Percentiles rank a stretch among this genome's conserved stretches.
phyloP scores from a whole-genome alignment of 2,888 invertebrate species.

The Dendrolimus houi region DNA sequence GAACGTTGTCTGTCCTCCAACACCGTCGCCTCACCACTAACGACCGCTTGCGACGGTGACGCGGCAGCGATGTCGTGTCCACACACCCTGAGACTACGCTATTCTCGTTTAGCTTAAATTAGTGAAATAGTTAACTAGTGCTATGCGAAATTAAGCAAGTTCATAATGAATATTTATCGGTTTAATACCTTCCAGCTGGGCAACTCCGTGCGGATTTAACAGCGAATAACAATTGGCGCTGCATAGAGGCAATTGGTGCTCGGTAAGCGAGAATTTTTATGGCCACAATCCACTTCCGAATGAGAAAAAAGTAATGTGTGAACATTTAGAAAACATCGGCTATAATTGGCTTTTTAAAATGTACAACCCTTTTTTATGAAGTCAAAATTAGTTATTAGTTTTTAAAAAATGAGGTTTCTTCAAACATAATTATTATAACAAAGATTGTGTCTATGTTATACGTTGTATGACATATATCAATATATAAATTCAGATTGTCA shows the following conservation, averaged over 20 bases:
- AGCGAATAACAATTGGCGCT: conserved; percentile 47
- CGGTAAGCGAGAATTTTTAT: conserved; percentile 45
- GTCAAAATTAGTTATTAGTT: too few species aligned
- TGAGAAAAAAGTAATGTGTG: conserved; percentile 10
- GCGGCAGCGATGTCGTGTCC: neutral
- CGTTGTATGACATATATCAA: too few species aligned
- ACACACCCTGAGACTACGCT: conserved; percentile 11
- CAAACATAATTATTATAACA: too few species aligned
- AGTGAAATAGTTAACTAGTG: conserved; percentile 65
- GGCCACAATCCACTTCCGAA: conserved; percentile 11
- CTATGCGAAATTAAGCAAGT: conserved; percentile 66
- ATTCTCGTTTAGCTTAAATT: conserved; percentile 54
- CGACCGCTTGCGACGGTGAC: too few species aligned
- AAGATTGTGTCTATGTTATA: too few species aligned
- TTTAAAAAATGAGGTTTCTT: too few species aligned
- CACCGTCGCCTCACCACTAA: too few species aligned
- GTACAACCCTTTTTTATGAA: too few species aligned
- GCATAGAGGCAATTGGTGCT: conserved; percentile 48
- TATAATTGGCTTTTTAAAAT: neutral
- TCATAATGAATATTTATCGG: conserved; percentile 73
- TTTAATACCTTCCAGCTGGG: conserved; percentile 66
- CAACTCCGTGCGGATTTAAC: conserved; percentile 35
- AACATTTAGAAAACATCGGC: conserved; percentile 1
- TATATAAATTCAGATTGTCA: too few species aligned
- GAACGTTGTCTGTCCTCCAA: too few species aligned